Evolutionary conservation across 2,797 vertebrate species (phyloP).

Genomic region (Nothura maculosa): DNA sequence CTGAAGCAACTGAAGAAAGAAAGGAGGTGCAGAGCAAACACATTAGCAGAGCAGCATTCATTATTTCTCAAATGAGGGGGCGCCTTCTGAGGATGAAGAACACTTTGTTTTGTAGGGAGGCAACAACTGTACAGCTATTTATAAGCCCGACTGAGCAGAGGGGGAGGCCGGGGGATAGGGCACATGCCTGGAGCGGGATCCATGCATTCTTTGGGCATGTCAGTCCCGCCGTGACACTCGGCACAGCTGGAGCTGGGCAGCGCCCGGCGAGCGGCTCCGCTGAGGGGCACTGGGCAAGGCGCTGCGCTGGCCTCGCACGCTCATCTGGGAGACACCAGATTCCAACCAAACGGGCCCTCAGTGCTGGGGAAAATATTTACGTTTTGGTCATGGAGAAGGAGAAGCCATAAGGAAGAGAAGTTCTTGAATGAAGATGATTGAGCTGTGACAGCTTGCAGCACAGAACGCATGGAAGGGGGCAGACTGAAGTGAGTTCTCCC

Average conservation of each 20-base stretch:
- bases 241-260: slow-evolving; percentile 40
- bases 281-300: not conserved
- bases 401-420: not conserved
- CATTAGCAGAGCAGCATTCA: not conserved
- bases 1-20: not conserved
- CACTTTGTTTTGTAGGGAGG: not conserved
- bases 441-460: rapidly evolving
- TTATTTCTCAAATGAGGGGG: not conserved
- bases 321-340: not conserved
- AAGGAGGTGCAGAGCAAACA: not conserved
- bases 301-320: not conserved
- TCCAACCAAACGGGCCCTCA: not conserved
- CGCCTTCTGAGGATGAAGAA: not conserved
- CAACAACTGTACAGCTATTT: slow-evolving; percentile 52
- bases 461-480: not conserved
- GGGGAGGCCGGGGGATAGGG: slow-evolving; percentile 2
- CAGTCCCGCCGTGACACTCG: not conserved
- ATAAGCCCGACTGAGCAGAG: not conserved
- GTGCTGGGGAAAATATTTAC: not conserved
- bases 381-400: rapidly evolving
- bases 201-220: not conserved
- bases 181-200: not conserved
- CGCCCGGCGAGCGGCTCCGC: not conserved
- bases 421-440: not conserved
- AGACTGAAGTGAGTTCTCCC: not conserved